Percentiles rank a stretch among this genome's conserved stretches.
phyloP scores from a whole-genome alignment of 2,797 vertebrate genomes.

The Malacoctenus gilli region DNA sequence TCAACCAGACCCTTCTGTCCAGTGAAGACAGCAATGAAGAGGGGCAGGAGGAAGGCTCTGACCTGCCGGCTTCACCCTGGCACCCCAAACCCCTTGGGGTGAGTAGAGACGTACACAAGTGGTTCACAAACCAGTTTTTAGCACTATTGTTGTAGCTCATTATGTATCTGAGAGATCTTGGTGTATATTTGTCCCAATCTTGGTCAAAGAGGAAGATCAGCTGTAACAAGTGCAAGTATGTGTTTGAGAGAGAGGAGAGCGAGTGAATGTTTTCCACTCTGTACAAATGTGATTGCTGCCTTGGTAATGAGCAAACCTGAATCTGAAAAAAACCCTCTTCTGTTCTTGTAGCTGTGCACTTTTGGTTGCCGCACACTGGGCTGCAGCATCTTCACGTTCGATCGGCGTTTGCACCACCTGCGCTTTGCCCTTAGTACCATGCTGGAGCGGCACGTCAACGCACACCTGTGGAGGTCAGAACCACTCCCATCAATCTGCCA shows the following conservation, averaged over 20 bases:
- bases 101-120: constrained; percentile 67
- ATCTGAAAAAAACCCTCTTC: constrained; percentile 8
- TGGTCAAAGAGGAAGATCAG: no score
- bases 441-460: constrained; percentile 87
- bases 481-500: background rate
- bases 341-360: constrained; percentile 84
- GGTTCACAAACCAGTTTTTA: no score
- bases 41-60: constrained; percentile 69
- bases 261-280: no score
- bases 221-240: no score
- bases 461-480: constrained; percentile 89
- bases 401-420: constrained; percentile 87
- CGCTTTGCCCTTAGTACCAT: constrained; percentile 88
- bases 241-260: no score
- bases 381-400: constrained; percentile 88
- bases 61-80: constrained; percentile 79
- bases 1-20: constrained; percentile 77
- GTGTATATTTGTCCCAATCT: no score
- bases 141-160: no score
- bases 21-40: constrained; percentile 86
- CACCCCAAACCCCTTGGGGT: constrained; percentile 89
- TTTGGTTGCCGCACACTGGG: constrained; percentile 88
- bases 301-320: no score
- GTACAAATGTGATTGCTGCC: no score
- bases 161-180: no score